Conservation (phyloP, 2,888 invertebrate genomes). For the Brachyptera putata region DNA sequence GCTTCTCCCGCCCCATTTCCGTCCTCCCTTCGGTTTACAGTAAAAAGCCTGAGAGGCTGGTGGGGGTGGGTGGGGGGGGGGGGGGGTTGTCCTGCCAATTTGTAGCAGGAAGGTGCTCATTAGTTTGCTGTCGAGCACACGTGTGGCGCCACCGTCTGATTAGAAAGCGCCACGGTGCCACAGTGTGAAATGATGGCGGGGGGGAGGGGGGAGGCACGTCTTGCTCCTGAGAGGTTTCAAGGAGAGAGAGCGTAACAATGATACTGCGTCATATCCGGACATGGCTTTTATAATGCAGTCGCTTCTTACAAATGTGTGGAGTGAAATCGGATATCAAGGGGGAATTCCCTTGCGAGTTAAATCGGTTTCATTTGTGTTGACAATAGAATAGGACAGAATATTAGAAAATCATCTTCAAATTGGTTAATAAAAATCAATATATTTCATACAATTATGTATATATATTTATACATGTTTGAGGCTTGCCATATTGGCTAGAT, state of each 20-base stretch:
- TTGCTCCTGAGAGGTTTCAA: conserved; percentile 11
- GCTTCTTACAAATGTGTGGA: no score
- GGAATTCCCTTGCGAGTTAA: no score
- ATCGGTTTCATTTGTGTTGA: no score
- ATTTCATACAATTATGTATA: no score
- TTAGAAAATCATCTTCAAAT: no score
- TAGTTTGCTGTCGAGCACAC: conserved; percentile 48
- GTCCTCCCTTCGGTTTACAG: conserved; percentile 18
- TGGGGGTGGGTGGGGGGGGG: conserved; percentile 27
- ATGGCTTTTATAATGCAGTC: no score
- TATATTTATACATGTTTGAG: no score
- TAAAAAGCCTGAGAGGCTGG: conserved; percentile 26
- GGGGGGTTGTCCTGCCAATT: conserved; percentile 39
- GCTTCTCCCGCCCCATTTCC: conserved; percentile 14
- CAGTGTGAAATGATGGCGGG: conserved; percentile 9
- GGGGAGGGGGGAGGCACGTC: conserved; percentile 14
- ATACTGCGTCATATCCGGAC: neutral
- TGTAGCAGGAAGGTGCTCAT: conserved; percentile 47
- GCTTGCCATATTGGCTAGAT: no score
- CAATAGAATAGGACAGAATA: no score
- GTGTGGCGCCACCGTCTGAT: conserved; percentile 40
- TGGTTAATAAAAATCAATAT: no score
- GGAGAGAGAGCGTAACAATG: conserved; percentile 5
- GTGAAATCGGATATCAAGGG: no score
- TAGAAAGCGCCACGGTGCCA: conserved; percentile 28